These are phyloP conservation scores for Polypterus bichir DNA, from an alignment of 2,113 vertebrate species.

Conservation along the genomic window DNA sequence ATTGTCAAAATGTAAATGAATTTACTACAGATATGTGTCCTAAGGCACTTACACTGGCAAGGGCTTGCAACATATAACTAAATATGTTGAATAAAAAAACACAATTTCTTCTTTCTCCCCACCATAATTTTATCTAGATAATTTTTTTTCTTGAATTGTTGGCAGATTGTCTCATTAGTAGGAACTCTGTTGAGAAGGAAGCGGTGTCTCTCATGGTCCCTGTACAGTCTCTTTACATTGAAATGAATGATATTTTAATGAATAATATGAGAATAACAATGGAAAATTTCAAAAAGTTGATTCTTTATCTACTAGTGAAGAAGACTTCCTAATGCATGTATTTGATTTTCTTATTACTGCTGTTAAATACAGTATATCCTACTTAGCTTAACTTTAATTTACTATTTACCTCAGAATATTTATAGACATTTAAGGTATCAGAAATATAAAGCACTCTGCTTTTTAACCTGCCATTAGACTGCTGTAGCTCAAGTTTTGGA, in stretches of 20 bases:
- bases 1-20: conserved; percentile 96
- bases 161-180: conserved; percentile 13
- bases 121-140: conserved; percentile 5
- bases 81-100: conserved; percentile 27
- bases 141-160: background rate
- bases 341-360: background rate
- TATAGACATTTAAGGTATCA: no score
- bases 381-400: no score
- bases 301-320: background rate
- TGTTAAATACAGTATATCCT: no score
- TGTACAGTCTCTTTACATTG: background rate
- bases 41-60: conserved; percentile 41
- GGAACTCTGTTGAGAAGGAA: background rate
- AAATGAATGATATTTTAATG: conserved; percentile 11
- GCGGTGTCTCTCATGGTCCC: background rate
- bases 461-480: no score
- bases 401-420: no score
- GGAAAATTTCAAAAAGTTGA: background rate
- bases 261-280: background rate
- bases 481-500: no score
- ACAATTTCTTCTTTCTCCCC: conserved; percentile 15
- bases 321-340: background rate
- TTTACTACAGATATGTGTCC: conserved; percentile 78
- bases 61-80: conserved; percentile 32
- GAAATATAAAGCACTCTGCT: no score